Evolutionary conservation across 2,113 vertebrate species (phyloP), one percentile per base, ranked within the genome.

Genomic region (Aegotheles bennettii): DNA sequence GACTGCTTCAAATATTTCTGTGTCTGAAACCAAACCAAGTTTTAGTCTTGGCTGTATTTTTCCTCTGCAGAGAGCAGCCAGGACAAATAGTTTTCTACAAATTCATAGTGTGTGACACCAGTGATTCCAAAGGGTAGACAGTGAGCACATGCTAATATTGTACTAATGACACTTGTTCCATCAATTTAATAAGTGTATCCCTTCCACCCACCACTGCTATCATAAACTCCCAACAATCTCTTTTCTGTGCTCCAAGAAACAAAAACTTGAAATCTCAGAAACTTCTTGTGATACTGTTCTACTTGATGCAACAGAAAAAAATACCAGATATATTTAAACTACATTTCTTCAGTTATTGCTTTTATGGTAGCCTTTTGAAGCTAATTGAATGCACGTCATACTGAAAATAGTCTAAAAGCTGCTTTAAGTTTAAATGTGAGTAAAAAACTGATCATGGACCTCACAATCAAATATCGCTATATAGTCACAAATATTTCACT

Each of bases 11-110:
- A 93, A 83, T 94, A 90, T 90, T 96, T 95, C 63, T 81, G 33
- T 40, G 16, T 68, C 87, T 96, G 82, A 92, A 95, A 92, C 54
- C 59, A 81, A 31, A 88, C 71, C 56, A 88, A 95, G 71, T 93
- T 96, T 91, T 88, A 67, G 2, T 86, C 51, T 88, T 96, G 87
- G 71, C 82, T 86, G 51, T 45, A 71, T 88, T 85, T 91, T 94
- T 29, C 25, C 64, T 92, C 43, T 77, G 19, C 63, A 86, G 84
- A 86, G 38, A 74, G 71, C 51, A 85, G 79, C 90, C 93, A 96
- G 87, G 54, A 93, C 71, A 95, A 95, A 95, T 53, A 95, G 31
- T 77, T 95, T 90, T 91, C 82, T 80, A 67, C 70, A 95, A 83
- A 95, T 93, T 84, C 90, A 63, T 47, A 26, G 28, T 81, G 35